Base-by-base conservation (phyloP, 92 coral and sea anemone genomes). In the Galaxea fascicularis region DNA sequence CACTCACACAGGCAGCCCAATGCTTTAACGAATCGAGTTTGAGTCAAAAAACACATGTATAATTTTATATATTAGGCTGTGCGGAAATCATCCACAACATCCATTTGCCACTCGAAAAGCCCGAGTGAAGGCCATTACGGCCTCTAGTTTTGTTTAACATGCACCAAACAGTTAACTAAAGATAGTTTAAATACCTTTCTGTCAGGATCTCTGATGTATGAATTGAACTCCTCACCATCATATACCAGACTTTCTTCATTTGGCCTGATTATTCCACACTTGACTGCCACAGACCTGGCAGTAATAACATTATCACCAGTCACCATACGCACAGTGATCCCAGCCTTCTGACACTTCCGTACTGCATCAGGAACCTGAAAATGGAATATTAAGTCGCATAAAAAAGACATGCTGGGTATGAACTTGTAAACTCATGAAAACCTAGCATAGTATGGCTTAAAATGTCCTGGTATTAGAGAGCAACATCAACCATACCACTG, bases 301-400 rank as follows among this genome's bases (percentile, higher is more conserved):
- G 98, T 94, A 71, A 93, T 84, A 16, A 92, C 76, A 78, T 89
- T 90, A 67, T 94, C 98, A 30, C 98, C 93, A 26, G 91, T 89
- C 51, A 94, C 95, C 98, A 94, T 94, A 35, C 93, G 95, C 22
- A 94, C 98, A 57, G 94, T 92, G 44, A 94, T 92, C 24, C 95
- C 95, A 89, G 95, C 98, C 65, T 85, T 94, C 26, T 82, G 85
- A 73, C 98, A 94, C 54, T 78, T 90, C 41, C 73, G 65, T 51
- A 94, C 85, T 35, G 98, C 95, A 22, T 82, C 88, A 29, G 91
- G 92, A 4, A 94, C 98, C 98, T 94, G 44, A 4, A 17, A 54
- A 59, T 20, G 44, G 21, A 46, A 18, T n/a, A 14, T 22, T 49
- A 74, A 86, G 21, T 10, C 3, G 24, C 6, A 35, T 6, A 35